These are phyloP conservation scores for Dione juno DNA, from an alignment of 2,888 invertebrate species.

Conservation along the genomic window DNA sequence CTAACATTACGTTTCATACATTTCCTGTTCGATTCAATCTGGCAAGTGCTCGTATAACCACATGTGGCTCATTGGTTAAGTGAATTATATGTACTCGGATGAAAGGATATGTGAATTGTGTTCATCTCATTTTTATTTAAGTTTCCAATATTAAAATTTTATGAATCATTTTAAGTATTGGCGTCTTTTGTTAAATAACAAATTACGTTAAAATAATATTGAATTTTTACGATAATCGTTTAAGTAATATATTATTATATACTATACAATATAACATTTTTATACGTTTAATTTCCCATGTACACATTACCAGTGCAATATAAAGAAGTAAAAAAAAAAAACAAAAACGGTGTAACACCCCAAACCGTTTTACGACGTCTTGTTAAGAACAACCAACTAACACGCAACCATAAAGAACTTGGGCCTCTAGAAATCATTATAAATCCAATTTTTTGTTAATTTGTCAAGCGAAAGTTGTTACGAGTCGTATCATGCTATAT, in stretches of 20 bases:
- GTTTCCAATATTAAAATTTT: conserved; percentile 35
- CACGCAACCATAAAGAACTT: conserved; percentile 10
- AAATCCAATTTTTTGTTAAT: conserved; percentile 3
- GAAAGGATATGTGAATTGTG: conserved; percentile 54
- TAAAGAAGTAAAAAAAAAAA: not conserved
- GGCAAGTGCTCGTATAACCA: conserved; percentile 61
- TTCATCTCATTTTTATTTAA: conserved; percentile 30
- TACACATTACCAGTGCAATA: no score
- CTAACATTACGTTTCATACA: conserved; percentile 63
- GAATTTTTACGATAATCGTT: no score
- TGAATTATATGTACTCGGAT: conserved; percentile 71
- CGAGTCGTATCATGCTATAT: not conserved
- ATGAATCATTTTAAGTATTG: conserved; percentile 23
- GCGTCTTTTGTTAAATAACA: conserved; percentile 28
- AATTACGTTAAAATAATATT: no score
- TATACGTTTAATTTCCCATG: not conserved
- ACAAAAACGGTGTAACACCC: not conserved
- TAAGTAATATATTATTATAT: not conserved
- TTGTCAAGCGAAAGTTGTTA: conserved; percentile 1
- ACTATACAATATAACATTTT: not conserved
- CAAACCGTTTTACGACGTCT: not conserved
- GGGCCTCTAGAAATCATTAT: conserved; percentile 6
- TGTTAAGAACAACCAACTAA: conserved; percentile 14
- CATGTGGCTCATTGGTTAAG: conserved; percentile 75
- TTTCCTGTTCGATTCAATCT: conserved; percentile 67